These are phyloP conservation scores for Seira ritae DNA, from an alignment of 2,888 invertebrate genomes.

Conservation along the genomic window DNA sequence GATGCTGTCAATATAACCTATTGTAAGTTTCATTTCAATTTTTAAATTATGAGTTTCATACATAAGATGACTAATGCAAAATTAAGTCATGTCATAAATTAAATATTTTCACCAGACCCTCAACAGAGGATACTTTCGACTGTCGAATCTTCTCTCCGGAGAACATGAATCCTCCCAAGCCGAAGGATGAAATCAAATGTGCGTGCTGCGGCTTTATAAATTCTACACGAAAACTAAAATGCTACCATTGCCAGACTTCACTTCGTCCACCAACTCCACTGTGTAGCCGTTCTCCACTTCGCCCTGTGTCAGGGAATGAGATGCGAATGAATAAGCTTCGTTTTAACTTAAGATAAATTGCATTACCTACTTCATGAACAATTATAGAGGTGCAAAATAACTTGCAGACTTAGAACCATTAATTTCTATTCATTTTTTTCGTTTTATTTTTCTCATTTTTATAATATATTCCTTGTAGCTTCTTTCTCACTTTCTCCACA, in stretches of 20 bases:
- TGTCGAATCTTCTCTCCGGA: not conserved
- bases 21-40: not conserved
- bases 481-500: constrained; percentile 31
- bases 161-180: constrained; percentile 7
- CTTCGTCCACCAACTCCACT: constrained; percentile 60
- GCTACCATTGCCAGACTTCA: constrained; percentile 50
- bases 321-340: not conserved
- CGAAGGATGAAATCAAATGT: constrained; percentile 22
- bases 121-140: too few species aligned
- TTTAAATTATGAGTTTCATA: too few species aligned
- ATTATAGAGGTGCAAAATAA: constrained; percentile 9
- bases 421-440: constrained; percentile 16
- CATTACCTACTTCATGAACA: not conserved
- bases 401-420: not conserved
- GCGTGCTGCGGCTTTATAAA: constrained; percentile 52
- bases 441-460: constrained; percentile 41
- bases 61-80: too few species aligned
- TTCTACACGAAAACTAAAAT: constrained; percentile 63
- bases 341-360: not conserved
- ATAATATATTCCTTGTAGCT: constrained; percentile 35
- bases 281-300: constrained; percentile 22
- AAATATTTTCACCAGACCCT: not conserved
- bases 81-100: too few species aligned
- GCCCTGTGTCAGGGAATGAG: not conserved
- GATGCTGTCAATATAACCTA: constrained; percentile 35